These are phyloP conservation scores for Eurystomus gularis DNA, from an alignment of 2,113 vertebrate genomes.

Conservation along the genomic window DNA sequence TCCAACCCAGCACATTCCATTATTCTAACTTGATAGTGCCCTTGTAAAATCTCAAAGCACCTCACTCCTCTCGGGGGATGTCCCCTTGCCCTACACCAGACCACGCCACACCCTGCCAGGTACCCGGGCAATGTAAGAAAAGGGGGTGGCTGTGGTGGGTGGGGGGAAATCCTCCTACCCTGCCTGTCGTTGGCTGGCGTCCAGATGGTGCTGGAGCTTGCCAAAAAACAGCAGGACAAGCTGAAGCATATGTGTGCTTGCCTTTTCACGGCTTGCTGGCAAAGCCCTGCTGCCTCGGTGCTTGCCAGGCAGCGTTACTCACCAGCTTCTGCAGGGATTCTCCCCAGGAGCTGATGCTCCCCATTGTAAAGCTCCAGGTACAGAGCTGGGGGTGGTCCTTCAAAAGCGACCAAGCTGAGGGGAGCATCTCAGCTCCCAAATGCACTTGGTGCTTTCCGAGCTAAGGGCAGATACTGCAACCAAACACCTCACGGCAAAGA, in stretches of 20 bases:
- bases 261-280: background rate
- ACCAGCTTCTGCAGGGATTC: background rate
- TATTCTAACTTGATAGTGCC: fast-evolving
- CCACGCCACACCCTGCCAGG: background rate
- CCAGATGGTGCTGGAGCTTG: background rate
- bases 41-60: background rate
- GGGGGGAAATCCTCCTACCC: background rate
- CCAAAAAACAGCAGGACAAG: constrained; percentile 26
- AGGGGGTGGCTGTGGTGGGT: background rate
- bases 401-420: fast-evolving
- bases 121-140: background rate
- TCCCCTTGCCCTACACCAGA: background rate
- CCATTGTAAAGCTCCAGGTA: background rate
- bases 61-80: background rate
- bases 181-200: background rate
- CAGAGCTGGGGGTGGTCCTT: too few species aligned
- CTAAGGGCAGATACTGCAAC: fast-evolving
- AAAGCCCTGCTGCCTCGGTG: background rate
- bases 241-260: constrained; percentile 12
- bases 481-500: background rate
- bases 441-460: fast-evolving
- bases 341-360: background rate
- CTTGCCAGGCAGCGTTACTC: constrained; percentile 30
- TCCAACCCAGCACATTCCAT: too few species aligned
- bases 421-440: background rate